Conservation (phyloP, 2,113 vertebrate genomes). For the Pomatorhinus ruficollis region DNA sequence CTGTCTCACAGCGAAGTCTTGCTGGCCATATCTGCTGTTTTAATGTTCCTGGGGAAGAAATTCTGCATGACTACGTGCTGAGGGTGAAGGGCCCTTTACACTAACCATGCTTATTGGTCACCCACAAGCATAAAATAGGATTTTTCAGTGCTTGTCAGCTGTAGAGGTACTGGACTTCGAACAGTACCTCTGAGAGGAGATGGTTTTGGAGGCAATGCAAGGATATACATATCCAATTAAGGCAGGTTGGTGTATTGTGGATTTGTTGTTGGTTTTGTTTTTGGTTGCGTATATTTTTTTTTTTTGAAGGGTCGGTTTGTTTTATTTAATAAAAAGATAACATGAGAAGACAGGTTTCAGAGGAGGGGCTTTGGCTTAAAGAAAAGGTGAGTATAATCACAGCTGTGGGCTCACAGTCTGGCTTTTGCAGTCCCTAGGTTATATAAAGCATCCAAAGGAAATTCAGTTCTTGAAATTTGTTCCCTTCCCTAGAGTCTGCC, state of each 20-base stretch:
- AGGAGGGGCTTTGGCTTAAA: neutral
- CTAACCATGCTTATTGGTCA: neutral
- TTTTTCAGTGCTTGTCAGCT: neutral
- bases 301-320: fast-evolving
- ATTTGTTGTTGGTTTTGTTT: neutral
- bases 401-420: neutral
- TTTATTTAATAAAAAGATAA: neutral
- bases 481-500: neutral
- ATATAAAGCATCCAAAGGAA: neutral
- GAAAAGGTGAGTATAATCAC: neutral
- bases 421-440: neutral
- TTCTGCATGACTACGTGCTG: neutral
- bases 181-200: neutral
- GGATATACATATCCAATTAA: neutral
- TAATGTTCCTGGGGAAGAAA: neutral
- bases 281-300: neutral
- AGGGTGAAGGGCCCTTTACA: neutral
- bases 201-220: neutral
- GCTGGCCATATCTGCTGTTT: neutral
- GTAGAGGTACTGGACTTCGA: neutral
- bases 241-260: neutral
- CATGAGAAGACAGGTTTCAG: neutral
- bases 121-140: neutral
- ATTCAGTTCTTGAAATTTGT: neutral
- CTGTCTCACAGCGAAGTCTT: neutral